Evolutionary conservation across 2,797 vertebrate genomes (phyloP), one percentile per base, ranked within the genome.

Genomic region (Gallinago stenura): DNA sequence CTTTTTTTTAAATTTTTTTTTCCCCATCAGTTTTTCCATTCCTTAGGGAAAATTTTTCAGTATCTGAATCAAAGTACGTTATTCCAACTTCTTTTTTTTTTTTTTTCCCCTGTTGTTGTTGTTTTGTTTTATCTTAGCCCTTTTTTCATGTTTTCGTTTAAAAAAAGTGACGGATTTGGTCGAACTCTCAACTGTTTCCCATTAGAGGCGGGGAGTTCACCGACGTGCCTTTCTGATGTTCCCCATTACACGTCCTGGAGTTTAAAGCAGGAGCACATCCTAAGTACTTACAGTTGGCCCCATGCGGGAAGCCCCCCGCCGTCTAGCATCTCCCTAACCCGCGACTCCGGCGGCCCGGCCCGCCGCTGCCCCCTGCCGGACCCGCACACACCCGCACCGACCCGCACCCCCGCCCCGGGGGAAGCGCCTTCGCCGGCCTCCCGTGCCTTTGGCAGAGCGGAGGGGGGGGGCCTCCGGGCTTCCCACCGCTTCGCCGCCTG

Each of bases 31-130:
- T 68, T 90, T 97, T 97, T 97, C 97, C 96, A 94, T 97, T 97
- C 97, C 91, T 94, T 84, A 91, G 97, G 95, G 94, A 98, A 95
- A 94, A 58, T 82, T 97, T 97, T 97, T 97, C 95, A 85, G 90
- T 95, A 96, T 97, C 97, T 96, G 94, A 98, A 98, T 97, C 97
- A 97, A 98, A 97, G 97, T 60, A 87, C 90, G 69, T 46, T 91
- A 96, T 97, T 76, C 81, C 75, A 96, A 87, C 75, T 85, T 66
- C 35, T 53, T 17, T 14, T 48, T 28, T 14, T 58, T 46, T 15
- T 48, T 28, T 9, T 56, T 37, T 10, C 33, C 35, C 37, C 37
- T 37, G 39, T 13, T 39, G 39, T 39, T 39, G 94, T 96, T 96
- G 94, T 97, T 97, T 95, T 92, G 96, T 96, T 97, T 97, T 96